Evolutionary conservation across 2,797 vertebrate genomes (phyloP), one percentile per base, ranked within the genome.

Genomic region (Sparus aurata): DNA sequence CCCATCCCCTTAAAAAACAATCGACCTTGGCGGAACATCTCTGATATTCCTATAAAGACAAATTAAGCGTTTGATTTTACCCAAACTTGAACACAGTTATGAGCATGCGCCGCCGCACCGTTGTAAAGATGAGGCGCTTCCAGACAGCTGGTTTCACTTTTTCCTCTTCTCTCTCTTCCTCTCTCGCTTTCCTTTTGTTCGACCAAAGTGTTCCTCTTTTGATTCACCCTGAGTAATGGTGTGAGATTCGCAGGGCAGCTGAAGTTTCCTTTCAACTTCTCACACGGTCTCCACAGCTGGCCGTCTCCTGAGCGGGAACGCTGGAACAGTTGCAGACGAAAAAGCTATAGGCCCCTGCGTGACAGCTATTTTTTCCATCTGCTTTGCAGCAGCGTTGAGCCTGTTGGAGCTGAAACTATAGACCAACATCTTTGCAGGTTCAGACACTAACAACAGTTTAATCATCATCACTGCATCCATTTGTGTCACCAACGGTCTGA

Each of bases 151-250:
- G 92, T 96, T 97, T 94, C 91, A 94, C 91, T 96, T 93, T 84
- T 85, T 85, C 70, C 12, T 80, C 82, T 86, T 34, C 85, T 67
- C 83, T 86, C 77, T 80, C 66, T 89, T 87, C 75, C 75, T 84
- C 84, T 80, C 83, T 61, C 47, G 46, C 75, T 78, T 88, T 85
- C 86, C 84, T 86, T 90, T 89, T 89, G 85, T 91, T 83, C 53
- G 18, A 79, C 81, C 74, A 63, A 87, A 89, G 86, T 90, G 82
- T 87, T 89, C 86, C 95, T 95, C 93, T 94, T 96, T 96, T 93
- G 95, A 96, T 96, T 96, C 95, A 91, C 95, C 95, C 80, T 96
- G 96, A 96, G 95, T 96, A 95, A 96, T 95, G 93, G 94, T 95
- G 93, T 92, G 94, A 95, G 95, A 96, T 94, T 95, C 79, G 38